Conservation (phyloP, 1,140 invertebrate genomes). For the Leptestheria dahalacensis region DNA sequence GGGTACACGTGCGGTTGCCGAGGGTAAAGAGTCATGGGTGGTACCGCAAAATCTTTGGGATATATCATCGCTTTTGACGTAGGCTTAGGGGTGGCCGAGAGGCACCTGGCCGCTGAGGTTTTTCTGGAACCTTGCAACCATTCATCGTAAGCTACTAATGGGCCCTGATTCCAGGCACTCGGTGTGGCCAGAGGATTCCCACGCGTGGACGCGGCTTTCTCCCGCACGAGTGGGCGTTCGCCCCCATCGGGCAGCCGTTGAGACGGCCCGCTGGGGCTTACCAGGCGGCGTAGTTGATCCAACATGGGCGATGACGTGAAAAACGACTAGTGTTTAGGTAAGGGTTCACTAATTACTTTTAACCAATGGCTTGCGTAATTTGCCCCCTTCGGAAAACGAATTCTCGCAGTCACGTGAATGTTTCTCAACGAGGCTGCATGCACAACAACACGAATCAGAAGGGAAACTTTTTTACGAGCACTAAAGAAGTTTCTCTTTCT, state of each 20-base stretch:
- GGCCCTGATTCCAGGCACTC: background rate
- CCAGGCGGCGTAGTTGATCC: constrained; percentile 6
- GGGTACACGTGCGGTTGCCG: background rate
- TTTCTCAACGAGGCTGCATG: no score
- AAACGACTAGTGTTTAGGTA: background rate
- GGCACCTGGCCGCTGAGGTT: background rate
- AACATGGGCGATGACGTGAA: constrained; percentile 1
- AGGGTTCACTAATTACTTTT: background rate
- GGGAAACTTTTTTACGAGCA: no score
- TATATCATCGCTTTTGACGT: background rate
- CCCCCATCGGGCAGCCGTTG: background rate
- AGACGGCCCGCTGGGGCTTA: background rate
- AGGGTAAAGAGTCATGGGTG: background rate
- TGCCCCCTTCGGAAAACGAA: no score
- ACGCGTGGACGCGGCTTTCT: background rate
- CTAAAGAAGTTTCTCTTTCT: no score
- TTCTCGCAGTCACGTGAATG: no score
- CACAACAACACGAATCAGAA: no score
- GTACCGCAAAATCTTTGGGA: background rate
- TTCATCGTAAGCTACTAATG: background rate
- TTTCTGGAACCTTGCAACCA: background rate
- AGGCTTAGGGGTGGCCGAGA: background rate
- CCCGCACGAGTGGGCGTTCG: background rate
- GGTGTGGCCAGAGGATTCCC: background rate
- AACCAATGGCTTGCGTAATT: background rate